Evolutionary conservation across 2,113 vertebrate genomes (phyloP), one percentile per base, ranked within the genome.

Genomic region (Myrmecophaga tridactyla): DNA sequence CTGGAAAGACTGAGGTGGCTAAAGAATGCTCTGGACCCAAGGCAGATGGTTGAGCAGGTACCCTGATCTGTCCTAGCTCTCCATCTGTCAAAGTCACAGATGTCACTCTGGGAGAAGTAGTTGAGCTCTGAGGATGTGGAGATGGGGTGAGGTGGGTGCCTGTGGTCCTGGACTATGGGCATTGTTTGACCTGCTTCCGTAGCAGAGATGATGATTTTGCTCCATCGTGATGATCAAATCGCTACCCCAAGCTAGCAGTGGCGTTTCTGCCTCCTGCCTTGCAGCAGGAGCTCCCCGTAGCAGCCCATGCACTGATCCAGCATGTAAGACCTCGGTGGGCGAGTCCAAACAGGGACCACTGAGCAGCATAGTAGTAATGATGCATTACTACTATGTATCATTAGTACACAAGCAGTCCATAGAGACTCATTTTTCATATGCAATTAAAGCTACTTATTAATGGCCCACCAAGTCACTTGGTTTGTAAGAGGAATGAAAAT

Each of bases 401-500:
- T 75, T 46, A 48, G 11, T 48, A 3, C 4, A 25, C 15, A 86
- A 46, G 17, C n/a, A 25, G 29, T 43, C 9, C 36, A 60, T 27
- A 2, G 1, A 12, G 34, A 36, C 29, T 89, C 46, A 46, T 77
- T 78, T n/a, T 93, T 78, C 29, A 94, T 4, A 36, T 53, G 27
- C 21, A 39, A 3, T 29, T 62, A 88, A 51, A 81, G 46, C 65
- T 36, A 21, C 27, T 58, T 82, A 62, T 51, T 75, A 62, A 48
- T 81, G 75, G 67, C 25, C 43, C n/a, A 86, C 31, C 73, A 84
- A 85, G 14, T 82, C 41, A 13, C 20, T 85, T 69, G 18, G 36
- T 91, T 82, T 95, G 15, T 69, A 75, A 89, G 69, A 14, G 23
- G 73, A 93, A 69, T 94, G 67, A 39, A 82, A 83, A 29, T 53